A percentile compares a stretch with the other conserved stretches of the same genome.
Evolutionary conservation across 2,797 vertebrate species (phyloP).

Genomic region (Austrolebias charrua): DNA sequence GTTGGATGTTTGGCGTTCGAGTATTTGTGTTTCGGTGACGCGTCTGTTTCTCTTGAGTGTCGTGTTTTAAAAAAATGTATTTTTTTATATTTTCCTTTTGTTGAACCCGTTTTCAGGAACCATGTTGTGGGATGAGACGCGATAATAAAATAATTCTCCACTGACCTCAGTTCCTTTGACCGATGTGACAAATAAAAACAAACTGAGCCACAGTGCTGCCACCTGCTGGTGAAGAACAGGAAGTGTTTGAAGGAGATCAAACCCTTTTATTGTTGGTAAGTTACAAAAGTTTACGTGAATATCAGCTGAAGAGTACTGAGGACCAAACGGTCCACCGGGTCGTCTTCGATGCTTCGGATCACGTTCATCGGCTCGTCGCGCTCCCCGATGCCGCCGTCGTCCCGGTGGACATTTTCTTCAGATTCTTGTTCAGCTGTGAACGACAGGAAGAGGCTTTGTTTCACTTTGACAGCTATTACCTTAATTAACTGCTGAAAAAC

Average conservation of each 20-base stretch:
- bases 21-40: slow-evolving; percentile 68
- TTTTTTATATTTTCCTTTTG: slow-evolving; percentile 77
- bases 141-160: no score
- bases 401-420: slow-evolving; percentile 77
- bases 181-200: no score
- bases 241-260: neutral
- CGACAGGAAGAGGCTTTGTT: slow-evolving; percentile 2
- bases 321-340: slow-evolving; percentile 3
- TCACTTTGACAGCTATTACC: no score
- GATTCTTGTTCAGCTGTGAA: slow-evolving; percentile 76
- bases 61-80: slow-evolving; percentile 60
- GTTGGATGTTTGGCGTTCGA: slow-evolving; percentile 75
- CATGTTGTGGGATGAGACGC: slow-evolving; percentile 74
- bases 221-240: slow-evolving; percentile 36
- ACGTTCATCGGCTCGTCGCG: slow-evolving; percentile 40
- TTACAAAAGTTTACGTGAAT: slow-evolving; percentile 73
- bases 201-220: slow-evolving; percentile 15
- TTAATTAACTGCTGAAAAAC: no score
- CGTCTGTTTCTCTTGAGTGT: slow-evolving; percentile 68
- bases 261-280: slow-evolving; percentile 65
- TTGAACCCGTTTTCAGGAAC: slow-evolving; percentile 73
- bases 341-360: slow-evolving; percentile 12
- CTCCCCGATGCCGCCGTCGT: slow-evolving; percentile 24
- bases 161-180: no score
- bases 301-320: neutral